Conservation (phyloP, 2,797 vertebrate genomes). For the Nyctibius grandis region DNA sequence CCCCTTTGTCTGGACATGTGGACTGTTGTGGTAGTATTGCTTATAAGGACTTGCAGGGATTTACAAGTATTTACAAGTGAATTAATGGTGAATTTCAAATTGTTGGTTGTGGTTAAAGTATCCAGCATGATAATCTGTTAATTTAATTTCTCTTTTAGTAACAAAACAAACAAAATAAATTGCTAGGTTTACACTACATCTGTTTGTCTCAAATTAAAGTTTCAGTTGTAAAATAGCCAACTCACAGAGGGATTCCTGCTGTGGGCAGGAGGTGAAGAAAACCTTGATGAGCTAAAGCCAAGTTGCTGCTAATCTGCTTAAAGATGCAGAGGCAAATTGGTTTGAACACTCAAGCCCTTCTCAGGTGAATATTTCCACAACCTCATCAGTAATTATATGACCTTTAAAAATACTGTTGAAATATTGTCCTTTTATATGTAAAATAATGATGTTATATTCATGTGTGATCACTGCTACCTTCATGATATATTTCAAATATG, state of each 20-base stretch:
- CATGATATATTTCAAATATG: background rate
- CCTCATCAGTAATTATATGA: background rate
- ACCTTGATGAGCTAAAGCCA: background rate
- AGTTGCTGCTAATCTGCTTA: background rate
- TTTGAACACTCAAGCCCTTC: background rate
- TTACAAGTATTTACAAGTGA: background rate
- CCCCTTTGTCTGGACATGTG: background rate
- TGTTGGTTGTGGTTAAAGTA: background rate
- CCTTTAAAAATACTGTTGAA: background rate
- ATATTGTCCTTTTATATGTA: background rate
- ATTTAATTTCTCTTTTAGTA: background rate
- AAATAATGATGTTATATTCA: background rate
- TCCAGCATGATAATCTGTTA: background rate
- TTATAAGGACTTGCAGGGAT: background rate
- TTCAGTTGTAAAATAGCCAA: background rate
- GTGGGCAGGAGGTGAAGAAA: background rate
- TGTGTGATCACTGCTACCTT: background rate
- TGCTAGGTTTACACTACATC: background rate
- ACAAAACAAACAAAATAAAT: background rate
- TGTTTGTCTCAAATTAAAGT: background rate
- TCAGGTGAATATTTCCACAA: background rate
- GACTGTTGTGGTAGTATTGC: background rate
- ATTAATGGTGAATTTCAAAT: background rate
- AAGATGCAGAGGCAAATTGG: background rate
- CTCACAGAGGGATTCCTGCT: background rate